Evolutionary conservation across 1,140 invertebrate species (phyloP).

Genomic region (Panagrolaimus sp.): DNA sequence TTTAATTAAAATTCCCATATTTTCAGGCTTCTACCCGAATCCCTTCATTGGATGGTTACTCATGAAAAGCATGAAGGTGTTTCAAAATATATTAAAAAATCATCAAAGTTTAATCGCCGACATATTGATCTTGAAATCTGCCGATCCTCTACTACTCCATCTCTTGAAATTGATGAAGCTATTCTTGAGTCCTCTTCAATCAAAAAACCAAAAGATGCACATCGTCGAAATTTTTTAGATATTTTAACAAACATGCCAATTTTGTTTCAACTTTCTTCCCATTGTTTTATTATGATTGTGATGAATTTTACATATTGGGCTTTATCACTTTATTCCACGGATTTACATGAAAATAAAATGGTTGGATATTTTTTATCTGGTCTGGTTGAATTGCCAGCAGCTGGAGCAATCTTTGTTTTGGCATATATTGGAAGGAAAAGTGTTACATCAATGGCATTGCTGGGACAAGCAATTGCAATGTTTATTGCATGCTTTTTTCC

Average conservation of each 20-base stretch:
- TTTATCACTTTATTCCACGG: conserved; percentile 37
- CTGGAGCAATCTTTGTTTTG: conserved; percentile 35
- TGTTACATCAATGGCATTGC: conserved; percentile 36
- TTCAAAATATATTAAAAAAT: neutral
- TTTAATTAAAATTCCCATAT: neutral
- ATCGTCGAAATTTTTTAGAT: conserved; percentile 28
- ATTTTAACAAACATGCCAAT: conserved; percentile 29
- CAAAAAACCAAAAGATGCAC: neutral
- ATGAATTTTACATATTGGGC: conserved; percentile 46
- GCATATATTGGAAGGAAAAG: conserved; percentile 30
- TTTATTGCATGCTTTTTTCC: conserved; percentile 35
- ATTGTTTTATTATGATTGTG: conserved; percentile 42
- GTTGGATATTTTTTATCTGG: conserved; percentile 44
- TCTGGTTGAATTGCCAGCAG: conserved; percentile 43
- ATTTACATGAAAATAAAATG: conserved; percentile 46
- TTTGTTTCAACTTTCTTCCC: conserved; percentile 37
- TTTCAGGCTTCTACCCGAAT: conserved; percentile 34
- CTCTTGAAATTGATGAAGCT: too few species aligned
- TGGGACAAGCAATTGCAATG: conserved; percentile 34
- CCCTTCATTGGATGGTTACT: conserved; percentile 44
- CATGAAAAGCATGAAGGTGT: conserved; percentile 23
- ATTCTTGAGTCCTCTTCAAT: too few species aligned
- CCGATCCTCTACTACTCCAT: neutral
- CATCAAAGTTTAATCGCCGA: neutral
- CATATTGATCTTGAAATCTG: neutral